Evolutionary conservation across 2,797 vertebrate species (phyloP).

Genomic region (Peromyscus melanophrys): DNA sequence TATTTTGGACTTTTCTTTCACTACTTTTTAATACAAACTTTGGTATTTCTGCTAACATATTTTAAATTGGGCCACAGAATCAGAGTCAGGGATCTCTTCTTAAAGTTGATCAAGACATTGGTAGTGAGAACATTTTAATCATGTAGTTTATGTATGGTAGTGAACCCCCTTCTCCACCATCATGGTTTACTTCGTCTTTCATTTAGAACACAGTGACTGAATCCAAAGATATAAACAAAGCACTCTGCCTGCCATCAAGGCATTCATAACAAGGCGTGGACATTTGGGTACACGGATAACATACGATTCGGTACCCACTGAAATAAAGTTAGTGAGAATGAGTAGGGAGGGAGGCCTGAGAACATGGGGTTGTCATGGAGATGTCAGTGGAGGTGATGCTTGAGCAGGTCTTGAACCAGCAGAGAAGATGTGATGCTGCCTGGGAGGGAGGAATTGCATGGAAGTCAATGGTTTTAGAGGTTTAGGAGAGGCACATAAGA

Average conservation of each 20-base stretch:
- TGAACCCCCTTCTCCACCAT: background rate
- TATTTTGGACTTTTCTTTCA: conserved; percentile 3
- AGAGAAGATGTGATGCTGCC: background rate
- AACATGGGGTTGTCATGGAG: background rate
- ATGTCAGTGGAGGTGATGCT: background rate
- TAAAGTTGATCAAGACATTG: conserved; percentile 16
- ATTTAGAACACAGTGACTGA: background rate
- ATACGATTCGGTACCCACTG: background rate
- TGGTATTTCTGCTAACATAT: background rate
- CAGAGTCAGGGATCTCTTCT: conserved; percentile 8
- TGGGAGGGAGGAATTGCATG: background rate
- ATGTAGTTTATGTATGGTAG: background rate
- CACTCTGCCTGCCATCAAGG: background rate
- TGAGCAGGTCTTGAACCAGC: background rate
- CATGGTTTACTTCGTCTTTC: background rate
- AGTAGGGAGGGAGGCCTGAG: background rate
- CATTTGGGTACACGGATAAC: background rate
- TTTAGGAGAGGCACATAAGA: background rate
- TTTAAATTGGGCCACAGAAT: conserved; percentile 23
- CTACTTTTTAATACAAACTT: conserved; percentile 14
- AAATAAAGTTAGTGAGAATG: background rate
- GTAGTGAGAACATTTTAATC: background rate
- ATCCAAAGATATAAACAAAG: conserved; percentile 10
- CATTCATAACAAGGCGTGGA: background rate
- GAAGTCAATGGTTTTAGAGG: background rate